Evolutionary conservation across 64 coral and sea anemone genomes (phyloP), one percentile per base, ranked within the genome.

Genomic region (Cladopsammia gracilis): DNA sequence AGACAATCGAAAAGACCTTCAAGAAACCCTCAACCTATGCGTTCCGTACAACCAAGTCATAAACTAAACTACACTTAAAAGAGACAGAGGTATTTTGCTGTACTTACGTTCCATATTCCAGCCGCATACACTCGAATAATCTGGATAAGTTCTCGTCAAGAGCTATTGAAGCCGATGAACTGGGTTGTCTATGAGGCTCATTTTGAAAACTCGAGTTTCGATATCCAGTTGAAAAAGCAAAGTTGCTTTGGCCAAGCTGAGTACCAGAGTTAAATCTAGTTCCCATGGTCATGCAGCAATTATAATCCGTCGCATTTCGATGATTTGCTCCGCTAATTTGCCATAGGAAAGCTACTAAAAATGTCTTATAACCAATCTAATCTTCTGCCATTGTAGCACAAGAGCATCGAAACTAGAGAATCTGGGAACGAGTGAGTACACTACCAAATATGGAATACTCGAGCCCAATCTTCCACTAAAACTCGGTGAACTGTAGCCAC

Each of bases 131-230:
- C 62, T 98, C 96, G 46, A 98, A 98, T 14, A 98, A 85, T 43
- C 92, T 94, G 74, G 96, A 98, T 69, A 98, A 82, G 56, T 98
- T 98, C 64, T 98, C 92, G 69, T 98, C 96, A 57, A 98, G 60
- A 24, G 60, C 45, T 16, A 84, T 68, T 8, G 77, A 78, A n/a
- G 48, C 45, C 49, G 76, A 61, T 61, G 80, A 64, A 24, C 8
- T 50, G 11, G 60, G 15, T 24, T 64, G 43, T 44, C 80, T 84
- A 7, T 84, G 9, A 48, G 3, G 61, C 13, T 14, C 61, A 84
- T 84, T 67, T 44, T 65, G 60, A 67, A 9, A 16, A 67, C 62
- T 20, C 19, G 62, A 50, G 62, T 84, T 47, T 7, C 61, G 80
- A 84, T 84, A 67, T 34, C 62, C 43, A 51, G 80, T 43, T 84